A percentile compares a stretch with the other conserved stretches of the same genome.
Conservation (phyloP, 1,140 invertebrate genomes). For the Cydia amplana region DNA sequence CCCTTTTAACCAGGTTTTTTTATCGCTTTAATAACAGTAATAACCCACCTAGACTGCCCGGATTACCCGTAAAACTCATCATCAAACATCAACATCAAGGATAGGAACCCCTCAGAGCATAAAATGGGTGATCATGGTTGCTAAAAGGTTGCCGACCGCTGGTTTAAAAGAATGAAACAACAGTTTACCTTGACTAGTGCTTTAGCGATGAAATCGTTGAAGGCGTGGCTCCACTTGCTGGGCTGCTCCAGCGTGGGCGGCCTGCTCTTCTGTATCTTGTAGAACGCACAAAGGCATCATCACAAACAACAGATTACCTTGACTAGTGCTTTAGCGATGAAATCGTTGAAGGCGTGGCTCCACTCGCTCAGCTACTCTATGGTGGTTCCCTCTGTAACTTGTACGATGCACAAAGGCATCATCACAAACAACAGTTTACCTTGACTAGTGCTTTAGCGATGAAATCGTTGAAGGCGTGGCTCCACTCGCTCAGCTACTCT, state of each 20-base stretch:
- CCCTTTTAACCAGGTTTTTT: too few species aligned
- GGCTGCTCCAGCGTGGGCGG: conserved; percentile 96
- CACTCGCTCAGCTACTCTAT: conserved; percentile 92
- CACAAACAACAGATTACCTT: conserved; percentile 81
- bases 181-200: conserved; percentile 90
- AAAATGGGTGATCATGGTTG: too few species aligned
- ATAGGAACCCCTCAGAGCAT: too few species aligned
- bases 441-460: conserved; percentile 95
- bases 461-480: conserved; percentile 96
- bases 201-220: conserved; percentile 96
- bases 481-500: conserved; percentile 92
- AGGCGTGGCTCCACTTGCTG: conserved; percentile 91
- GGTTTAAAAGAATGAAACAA: too few species aligned
- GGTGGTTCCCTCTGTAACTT: conserved; percentile 99
- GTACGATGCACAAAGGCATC: too few species aligned
- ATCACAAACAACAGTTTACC: conserved; percentile 53
- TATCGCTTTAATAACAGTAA: too few species aligned
- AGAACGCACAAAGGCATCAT: conserved; percentile 88
- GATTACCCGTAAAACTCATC: too few species aligned
- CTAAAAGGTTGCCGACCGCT: too few species aligned
- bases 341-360: conserved; percentile 96
- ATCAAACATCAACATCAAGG: too few species aligned
- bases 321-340: conserved; percentile 93
- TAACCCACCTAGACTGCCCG: too few species aligned
- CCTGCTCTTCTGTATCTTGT: conserved; percentile 99